Evolutionary conservation across 1,140 invertebrate species (phyloP).

Genomic region (Ceratosolen fusciceps): DNA sequence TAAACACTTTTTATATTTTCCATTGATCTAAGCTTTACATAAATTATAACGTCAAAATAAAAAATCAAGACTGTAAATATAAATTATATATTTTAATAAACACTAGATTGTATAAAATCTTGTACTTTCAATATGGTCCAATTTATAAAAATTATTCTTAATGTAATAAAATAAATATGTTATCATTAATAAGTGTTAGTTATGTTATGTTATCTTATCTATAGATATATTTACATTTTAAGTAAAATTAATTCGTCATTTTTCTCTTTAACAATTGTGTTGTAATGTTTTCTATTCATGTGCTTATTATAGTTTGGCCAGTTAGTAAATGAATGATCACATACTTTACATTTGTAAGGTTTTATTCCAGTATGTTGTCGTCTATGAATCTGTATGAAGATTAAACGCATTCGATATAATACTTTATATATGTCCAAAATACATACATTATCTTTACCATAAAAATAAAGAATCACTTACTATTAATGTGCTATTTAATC

Average conservation of each 20-base stretch:
- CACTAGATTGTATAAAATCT: neutral
- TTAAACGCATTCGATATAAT: too few relatives aligned
- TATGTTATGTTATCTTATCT: neutral
- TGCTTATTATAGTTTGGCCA: slow-evolving; percentile 85
- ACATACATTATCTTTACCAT: neutral
- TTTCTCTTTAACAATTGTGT: slow-evolving; percentile 10
- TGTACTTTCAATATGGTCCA: neutral
- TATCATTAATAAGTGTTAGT: neutral
- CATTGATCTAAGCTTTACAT: slow-evolving; percentile 31
- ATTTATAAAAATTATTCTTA: neutral
- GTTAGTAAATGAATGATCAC: slow-evolving; percentile 77
- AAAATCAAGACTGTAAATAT: slow-evolving; percentile 22
- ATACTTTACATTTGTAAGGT: slow-evolving; percentile 75
- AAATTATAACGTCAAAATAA: slow-evolving; percentile 16
- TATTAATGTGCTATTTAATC: slow-evolving; percentile 1
- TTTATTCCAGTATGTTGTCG: slow-evolving; percentile 76
- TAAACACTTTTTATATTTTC: slow-evolving; percentile 43
- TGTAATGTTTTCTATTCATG: slow-evolving; percentile 77
- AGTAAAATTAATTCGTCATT: slow-evolving; percentile 27
- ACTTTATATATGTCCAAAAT: neutral
- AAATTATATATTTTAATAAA: slow-evolving; percentile 42
- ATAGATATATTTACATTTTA: neutral
- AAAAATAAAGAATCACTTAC: slow-evolving; percentile 12
- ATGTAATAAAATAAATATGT: slow-evolving; percentile 2
- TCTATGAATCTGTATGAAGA: slow-evolving; percentile 72